Evolutionary conservation across 2,797 vertebrate species (phyloP), one percentile per base, ranked within the genome.

Genomic region (Anguilla marmorata): DNA sequence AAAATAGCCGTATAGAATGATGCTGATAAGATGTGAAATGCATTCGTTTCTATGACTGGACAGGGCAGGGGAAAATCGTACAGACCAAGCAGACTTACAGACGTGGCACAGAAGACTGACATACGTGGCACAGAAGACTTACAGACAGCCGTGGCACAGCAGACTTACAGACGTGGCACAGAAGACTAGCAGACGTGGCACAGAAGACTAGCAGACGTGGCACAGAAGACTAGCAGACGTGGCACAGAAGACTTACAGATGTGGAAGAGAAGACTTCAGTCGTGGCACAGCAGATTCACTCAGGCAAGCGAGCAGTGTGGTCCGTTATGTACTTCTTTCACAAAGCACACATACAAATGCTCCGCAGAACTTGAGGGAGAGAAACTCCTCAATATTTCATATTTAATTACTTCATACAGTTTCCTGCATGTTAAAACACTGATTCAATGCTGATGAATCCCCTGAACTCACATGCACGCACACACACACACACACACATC

Each of bases 401-500:
- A 66, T 7, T 66, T n/a, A 14, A 79, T 41, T 79, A 41, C 12
- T 21, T 12, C 74, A 79, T 41, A 41, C 69, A 74, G 27, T 74
- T 37, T 66, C 63, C 27, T 79, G 66, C 9, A n/a, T 72, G n/a
- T 72, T 30, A 72, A 72, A 72, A 9, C 52, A 52, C 52, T 52
- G 12, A 52, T 12, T 52, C 52, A 52, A 52, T 52, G 52, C 52
- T 52, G 14, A 56, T 72, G 9, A 72, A 72, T 2, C 72, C 33
- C 2, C 66, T 72, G n/a, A 27, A 30, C 82, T 54, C 76, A 50
- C 41, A 45, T 14, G 48, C 52, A 85, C 84, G 58, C 83, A 27
- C 83, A 30, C 54, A 58, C 84, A 37, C 63, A 27, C 60, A 16
- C 60, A 84, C 58, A 84, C 58, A 72, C 80, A 69, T 80, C 69